Conservation (phyloP, 2,797 vertebrate genomes). For the Catharus ustulatus region DNA sequence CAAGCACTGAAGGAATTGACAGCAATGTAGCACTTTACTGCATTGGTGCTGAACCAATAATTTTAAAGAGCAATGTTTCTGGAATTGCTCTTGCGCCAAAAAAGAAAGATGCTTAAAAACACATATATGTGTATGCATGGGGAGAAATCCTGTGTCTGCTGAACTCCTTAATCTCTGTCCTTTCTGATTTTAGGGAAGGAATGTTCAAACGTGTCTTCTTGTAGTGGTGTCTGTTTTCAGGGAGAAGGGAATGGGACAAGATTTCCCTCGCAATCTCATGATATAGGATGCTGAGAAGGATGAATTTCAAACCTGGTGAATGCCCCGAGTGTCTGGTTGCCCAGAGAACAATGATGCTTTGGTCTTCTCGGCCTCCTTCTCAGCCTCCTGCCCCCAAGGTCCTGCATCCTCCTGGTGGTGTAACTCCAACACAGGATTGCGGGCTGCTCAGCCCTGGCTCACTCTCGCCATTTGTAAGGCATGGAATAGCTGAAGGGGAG, state of each 20-base stretch:
- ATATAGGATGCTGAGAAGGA: neutral
- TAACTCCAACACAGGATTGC: neutral
- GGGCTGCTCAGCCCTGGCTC: neutral
- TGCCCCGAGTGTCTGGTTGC: neutral
- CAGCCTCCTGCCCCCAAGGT: neutral
- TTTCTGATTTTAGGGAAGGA: neutral
- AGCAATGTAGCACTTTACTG: neutral
- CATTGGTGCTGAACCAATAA: neutral
- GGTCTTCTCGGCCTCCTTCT: neutral
- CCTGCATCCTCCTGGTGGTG: neutral
- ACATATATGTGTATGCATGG: fast-evolving
- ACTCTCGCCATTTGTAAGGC: neutral
- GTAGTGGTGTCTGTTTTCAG: neutral
- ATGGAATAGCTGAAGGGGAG: neutral
- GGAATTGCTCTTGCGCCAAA: neutral
- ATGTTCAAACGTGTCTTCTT: neutral
- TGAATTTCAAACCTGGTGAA: neutral
- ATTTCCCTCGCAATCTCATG: fast-evolving
- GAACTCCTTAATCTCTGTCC: neutral
- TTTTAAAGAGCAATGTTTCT: neutral
- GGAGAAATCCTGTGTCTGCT: neutral
- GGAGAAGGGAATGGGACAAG: neutral
- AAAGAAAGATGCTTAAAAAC: neutral
- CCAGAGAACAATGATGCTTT: neutral
- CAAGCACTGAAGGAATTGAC: neutral